Conservation (phyloP, 37 sponge, comb jelly and placozoan genomes). For the Oscarella lobularis region DNA sequence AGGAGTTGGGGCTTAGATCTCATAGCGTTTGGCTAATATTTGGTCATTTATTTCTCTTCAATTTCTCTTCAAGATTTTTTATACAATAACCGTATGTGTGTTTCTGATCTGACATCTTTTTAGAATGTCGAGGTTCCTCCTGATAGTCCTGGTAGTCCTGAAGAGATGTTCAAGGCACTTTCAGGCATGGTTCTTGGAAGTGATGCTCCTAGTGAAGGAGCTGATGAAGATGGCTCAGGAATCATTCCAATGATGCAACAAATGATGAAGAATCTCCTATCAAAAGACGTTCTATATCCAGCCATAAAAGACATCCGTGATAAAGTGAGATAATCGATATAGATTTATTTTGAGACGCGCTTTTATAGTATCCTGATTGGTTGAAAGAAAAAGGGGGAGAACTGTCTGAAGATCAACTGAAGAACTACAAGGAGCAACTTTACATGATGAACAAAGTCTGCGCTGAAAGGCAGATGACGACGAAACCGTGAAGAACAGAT, state of each 20-base stretch:
- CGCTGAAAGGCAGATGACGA: slow-evolving; percentile 15
- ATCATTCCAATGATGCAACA: slow-evolving; percentile 62
- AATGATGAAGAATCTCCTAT: slow-evolving; percentile 64
- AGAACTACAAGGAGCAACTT: slow-evolving; percentile 39
- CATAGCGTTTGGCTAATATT: too few relatives aligned
- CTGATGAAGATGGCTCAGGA: neutral
- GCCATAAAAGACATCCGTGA: slow-evolving; percentile 44
- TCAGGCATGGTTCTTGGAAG: neutral
- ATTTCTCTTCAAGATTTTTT: too few relatives aligned
- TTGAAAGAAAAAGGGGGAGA: slow-evolving; percentile 11
- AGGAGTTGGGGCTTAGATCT: too few relatives aligned
- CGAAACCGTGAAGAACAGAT: slow-evolving; percentile 7
- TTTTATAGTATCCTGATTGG: slow-evolving; percentile 66
- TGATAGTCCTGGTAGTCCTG: too few relatives aligned
- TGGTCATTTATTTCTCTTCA: too few relatives aligned
- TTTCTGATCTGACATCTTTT: neutral
- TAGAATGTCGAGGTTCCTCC: neutral
- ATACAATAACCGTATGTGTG: too few relatives aligned
- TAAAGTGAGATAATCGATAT: slow-evolving; percentile 10
- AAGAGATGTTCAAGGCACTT: neutral
- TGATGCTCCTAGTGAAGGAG: neutral
- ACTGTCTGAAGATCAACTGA: slow-evolving; percentile 20
- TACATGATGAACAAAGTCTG: slow-evolving; percentile 53
- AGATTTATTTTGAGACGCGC: neutral
- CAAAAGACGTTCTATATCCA: slow-evolving; percentile 70